Conservation (phyloP, 2,888 invertebrate genomes). For the Drosophila merina region DNA sequence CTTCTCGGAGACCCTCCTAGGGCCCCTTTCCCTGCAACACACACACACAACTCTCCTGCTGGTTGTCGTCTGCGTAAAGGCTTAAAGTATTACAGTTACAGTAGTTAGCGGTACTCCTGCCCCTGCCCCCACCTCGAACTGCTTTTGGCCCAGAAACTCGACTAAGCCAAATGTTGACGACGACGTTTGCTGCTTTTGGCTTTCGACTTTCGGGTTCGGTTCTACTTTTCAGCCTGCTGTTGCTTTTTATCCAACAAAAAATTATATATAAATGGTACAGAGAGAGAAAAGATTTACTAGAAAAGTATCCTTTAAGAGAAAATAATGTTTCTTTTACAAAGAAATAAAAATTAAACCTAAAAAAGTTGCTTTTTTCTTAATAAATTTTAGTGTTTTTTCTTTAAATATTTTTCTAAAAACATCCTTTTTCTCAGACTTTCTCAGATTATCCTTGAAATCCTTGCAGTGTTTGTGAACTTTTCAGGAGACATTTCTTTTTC, state of each 20-base stretch:
- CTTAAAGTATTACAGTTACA: slow-evolving; percentile 78
- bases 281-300: not conserved
- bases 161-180: slow-evolving; percentile 76
- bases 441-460: too few relatives aligned
- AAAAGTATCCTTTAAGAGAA: too few relatives aligned
- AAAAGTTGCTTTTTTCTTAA: not conserved
- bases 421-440: too few relatives aligned
- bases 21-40: not conserved
- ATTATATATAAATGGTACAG: not conserved
- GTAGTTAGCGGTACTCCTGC: slow-evolving; percentile 38
- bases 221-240: slow-evolving; percentile 36
- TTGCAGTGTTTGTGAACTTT: too few relatives aligned
- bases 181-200: slow-evolving; percentile 56
- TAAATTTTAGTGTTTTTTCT: not conserved
- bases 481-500: not conserved
- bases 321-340: too few relatives aligned
- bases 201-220: slow-evolving; percentile 64
- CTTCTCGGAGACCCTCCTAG: not conserved
- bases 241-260: slow-evolving; percentile 15
- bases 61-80: slow-evolving; percentile 75
- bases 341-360: too few relatives aligned
- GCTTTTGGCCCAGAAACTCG: slow-evolving; percentile 28
- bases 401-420: too few relatives aligned
- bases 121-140: not conserved
- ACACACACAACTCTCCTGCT: slow-evolving; percentile 5